Evolutionary conservation across 2,797 vertebrate genomes (phyloP).

Genomic region (Lagodon rhomboides): DNA sequence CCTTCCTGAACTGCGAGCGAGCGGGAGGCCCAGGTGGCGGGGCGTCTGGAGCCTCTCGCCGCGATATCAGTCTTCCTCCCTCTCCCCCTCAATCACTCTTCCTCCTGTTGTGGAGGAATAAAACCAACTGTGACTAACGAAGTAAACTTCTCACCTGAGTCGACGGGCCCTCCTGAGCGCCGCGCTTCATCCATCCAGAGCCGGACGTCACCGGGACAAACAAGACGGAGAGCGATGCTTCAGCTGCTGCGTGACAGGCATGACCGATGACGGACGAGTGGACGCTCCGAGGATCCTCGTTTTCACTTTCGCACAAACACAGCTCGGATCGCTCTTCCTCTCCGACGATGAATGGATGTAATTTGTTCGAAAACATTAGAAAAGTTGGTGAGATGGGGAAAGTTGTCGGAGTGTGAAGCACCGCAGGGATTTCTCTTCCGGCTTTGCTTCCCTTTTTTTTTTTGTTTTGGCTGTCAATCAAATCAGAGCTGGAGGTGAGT

Average conservation of each 20-base stretch:
- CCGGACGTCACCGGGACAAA: slow-evolving; percentile 51
- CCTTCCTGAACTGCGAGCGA: slow-evolving; percentile 27
- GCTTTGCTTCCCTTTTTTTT: slow-evolving; percentile 19
- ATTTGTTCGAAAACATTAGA: slow-evolving; percentile 66
- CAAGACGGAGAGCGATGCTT: slow-evolving; percentile 57
- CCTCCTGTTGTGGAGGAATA: slow-evolving; percentile 31
- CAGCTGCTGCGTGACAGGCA: slow-evolving; percentile 67
- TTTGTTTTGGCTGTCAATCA: slow-evolving; percentile 67
- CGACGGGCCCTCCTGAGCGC: slow-evolving; percentile 43
- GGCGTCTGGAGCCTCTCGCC: background rate
- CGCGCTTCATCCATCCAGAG: slow-evolving; percentile 58
- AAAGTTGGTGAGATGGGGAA: slow-evolving; percentile 58
- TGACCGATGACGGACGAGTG: slow-evolving; percentile 44
- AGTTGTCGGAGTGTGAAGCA: slow-evolving; percentile 58
- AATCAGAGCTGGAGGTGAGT: slow-evolving; percentile 32
- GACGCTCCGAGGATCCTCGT: slow-evolving; percentile 22
- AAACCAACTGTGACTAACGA: slow-evolving; percentile 67
- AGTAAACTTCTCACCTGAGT: slow-evolving; percentile 66
- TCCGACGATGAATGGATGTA: slow-evolving; percentile 40
- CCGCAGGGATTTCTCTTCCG: slow-evolving; percentile 53
- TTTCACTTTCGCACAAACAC: slow-evolving; percentile 23
- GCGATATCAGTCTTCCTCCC: slow-evolving; percentile 1
- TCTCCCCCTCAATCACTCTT: slow-evolving; percentile 2
- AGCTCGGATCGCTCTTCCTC: background rate
- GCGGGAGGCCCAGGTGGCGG: slow-evolving; percentile 31